Evolutionary conservation across 2,797 vertebrate genomes (phyloP), one percentile per base, ranked within the genome.

Genomic region (Paratrypauchen microcephalus): DNA sequence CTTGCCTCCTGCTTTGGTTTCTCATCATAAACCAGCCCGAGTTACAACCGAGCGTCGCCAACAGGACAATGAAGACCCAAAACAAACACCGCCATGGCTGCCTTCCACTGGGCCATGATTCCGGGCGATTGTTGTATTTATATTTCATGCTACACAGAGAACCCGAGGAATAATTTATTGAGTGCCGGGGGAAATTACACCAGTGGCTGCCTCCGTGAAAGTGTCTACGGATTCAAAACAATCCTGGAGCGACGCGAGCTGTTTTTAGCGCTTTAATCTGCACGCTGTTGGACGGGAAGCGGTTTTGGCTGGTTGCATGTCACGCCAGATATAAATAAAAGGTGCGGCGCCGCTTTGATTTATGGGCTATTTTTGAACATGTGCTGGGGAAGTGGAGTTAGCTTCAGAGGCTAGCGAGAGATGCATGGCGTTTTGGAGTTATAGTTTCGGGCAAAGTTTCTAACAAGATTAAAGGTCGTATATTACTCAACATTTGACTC

Each of bases 121-220:
- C 48, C 48, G 63, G 47, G 24, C 21, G 26, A 65, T 50, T 52
- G 45, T 32, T 26, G 13, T 65, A 65, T 65, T 65, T 65, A 65
- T 65, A 65, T 65, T 65, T 65, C 24, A 65, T 52, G 23, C 39
- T 19, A 30, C 47, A 13, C 47, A 8, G 45, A 52, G 47, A 30
- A 65, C 47, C 26, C 18, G 63, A 65, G 63, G 63, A 65, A 65
- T 65, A 50, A 65, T 65, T 65, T 48, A 50, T 65, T 4, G 24
- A 30, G 45, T 52, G 47, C 28, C 63, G 18, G 19, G 63, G 63
- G 63, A 65, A 65, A 65, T 65, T 65, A 65, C 59, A 61, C 59
- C 36, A 41, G 30, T 61, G 59, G 59, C 59, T 61, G 59, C 59
- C 59, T 61, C 59, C n/a, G 59, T 41, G 59, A 61, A 61, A 61